Evolutionary conservation across 2,113 vertebrate species (phyloP), one percentile per base, ranked within the genome.

Genomic region (Gulo gulo): DNA sequence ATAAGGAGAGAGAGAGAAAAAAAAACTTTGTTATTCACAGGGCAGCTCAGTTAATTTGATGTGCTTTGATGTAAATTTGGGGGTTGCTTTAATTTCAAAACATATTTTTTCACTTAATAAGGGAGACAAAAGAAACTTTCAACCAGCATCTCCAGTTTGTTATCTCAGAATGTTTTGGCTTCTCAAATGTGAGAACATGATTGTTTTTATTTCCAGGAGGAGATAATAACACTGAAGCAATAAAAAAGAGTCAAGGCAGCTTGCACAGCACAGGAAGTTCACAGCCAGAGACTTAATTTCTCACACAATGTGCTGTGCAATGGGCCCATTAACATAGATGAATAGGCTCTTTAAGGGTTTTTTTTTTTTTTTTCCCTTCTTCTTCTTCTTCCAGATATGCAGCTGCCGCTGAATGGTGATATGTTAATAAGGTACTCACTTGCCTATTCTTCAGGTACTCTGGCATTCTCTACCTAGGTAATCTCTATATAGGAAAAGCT

Each of bases 381-480:
- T 98, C 98, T 98, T 95, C 98, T 98, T 99, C 98, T 98, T 97
- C 96, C 98, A 99, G 98, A 99, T 99, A 99, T 99, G 99, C 99
- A 99, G 99, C 99, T 99, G 99, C 99, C 93, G 97, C 98, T 99
- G 99, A 99, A 99, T 99, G 98, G 99, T 97, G 96, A 99, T 99
- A 99, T 99, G 99, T 99, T 99, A 99, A 99, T 99, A 98, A 99
- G 99, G 98, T 98, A 98, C 99, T 99, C 98, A 99, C 99, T 99
- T 99, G 98, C 99, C 99, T 99, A 99, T 99, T 99, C 99, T 99
- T 99, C 98, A 99, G 99, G 99, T 99, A 99, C 98, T 98, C 98
- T 80, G 97, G 99, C 99, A 99, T 99, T 99, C 98, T 98, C 98
- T 99, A 99, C 99, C 99, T 99, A 99, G 99, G 98, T 99, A 99